Conservation (phyloP, 2,888 invertebrate genomes). For the Gortyna flavago region DNA sequence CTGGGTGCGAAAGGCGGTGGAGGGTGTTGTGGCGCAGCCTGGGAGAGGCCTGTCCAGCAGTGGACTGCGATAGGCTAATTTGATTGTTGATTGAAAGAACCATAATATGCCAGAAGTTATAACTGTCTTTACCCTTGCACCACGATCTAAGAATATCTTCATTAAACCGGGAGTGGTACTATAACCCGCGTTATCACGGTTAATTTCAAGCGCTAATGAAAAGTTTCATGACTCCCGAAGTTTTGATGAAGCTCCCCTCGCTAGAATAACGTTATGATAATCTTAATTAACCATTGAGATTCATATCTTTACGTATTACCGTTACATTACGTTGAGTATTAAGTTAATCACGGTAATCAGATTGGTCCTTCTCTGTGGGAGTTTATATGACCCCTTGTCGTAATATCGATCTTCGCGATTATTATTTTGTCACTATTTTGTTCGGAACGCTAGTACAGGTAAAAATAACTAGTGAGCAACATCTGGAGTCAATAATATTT, state of each 20-base stretch:
- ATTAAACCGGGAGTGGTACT: constrained; percentile 55
- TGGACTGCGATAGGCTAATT: no score
- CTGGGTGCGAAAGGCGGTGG: no score
- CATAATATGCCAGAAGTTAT: background rate
- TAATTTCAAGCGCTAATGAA: constrained; percentile 67
- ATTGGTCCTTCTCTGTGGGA: background rate
- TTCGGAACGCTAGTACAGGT: no score
- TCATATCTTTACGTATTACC: constrained; percentile 27
- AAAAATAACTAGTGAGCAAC: no score
- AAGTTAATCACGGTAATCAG: background rate
- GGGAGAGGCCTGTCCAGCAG: no score
- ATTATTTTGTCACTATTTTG: no score
- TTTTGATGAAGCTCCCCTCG: constrained; percentile 54
- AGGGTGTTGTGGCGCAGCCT: no score
- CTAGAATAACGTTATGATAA: constrained; percentile 40
- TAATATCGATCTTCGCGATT: no score
- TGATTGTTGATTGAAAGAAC: background rate
- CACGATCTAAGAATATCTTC: constrained; percentile 59
- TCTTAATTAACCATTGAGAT: constrained; percentile 39
- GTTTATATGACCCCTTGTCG: no score
- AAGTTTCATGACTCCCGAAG: constrained; percentile 60
- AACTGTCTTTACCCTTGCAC: constrained; percentile 22
- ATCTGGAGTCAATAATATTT: no score
- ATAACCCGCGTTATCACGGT: constrained; percentile 60
- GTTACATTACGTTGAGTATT: background rate